Conservation (phyloP, 2,888 invertebrate genomes). For the Andrena hattorfiana region DNA sequence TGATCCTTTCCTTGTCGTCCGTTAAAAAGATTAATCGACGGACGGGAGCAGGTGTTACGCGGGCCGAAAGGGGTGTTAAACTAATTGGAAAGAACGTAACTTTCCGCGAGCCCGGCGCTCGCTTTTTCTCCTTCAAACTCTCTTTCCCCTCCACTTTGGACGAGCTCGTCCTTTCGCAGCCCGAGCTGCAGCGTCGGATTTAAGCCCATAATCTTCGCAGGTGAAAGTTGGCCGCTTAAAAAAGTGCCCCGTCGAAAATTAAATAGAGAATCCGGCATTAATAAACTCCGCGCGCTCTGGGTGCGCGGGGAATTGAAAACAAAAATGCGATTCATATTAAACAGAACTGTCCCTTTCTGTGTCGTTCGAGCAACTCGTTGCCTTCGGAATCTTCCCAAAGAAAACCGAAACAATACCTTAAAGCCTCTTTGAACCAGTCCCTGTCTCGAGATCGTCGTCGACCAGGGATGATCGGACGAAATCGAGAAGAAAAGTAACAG, state of each 20-base stretch:
- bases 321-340: not conserved
- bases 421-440: not conserved
- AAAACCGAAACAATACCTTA: not conserved
- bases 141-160: not conserved
- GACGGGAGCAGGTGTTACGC: constrained; percentile 14
- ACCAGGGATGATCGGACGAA: not conserved
- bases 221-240: constrained; percentile 48
- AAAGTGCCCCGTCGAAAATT: constrained; percentile 21
- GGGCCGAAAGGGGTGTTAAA: constrained; percentile 17
- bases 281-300: constrained; percentile 13
- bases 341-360: not conserved
- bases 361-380: not conserved
- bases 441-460: constrained; percentile 21
- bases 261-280: constrained; percentile 17
- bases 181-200: constrained; percentile 36
- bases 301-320: not conserved
- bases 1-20: constrained; percentile 30
- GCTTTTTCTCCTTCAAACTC: not conserved
- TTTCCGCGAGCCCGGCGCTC: not conserved
- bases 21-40: constrained; percentile 34
- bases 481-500: not conserved
- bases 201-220: constrained; percentile 48
- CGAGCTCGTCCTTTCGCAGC: not conserved
- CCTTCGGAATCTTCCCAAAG: not conserved
- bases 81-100: constrained; percentile 45